Percentiles rank a stretch among this genome's conserved stretches.
Evolutionary conservation across 2,113 vertebrate species (phyloP).

Genomic region (Natator depressus): DNA sequence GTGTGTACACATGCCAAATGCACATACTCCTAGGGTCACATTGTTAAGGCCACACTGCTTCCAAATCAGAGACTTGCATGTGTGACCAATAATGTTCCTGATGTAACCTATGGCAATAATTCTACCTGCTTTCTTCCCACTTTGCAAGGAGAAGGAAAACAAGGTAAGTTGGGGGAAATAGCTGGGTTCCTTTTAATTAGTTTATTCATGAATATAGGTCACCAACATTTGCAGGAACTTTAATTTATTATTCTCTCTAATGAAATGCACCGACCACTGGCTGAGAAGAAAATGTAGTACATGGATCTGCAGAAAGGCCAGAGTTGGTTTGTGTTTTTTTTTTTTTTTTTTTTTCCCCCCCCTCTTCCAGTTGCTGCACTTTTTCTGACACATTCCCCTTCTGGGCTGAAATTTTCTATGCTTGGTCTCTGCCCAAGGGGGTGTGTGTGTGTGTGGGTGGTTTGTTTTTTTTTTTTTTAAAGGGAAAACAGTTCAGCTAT

Average conservation of each 20-base stretch:
- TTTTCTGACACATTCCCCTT: background rate
- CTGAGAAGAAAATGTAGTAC: background rate
- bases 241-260: background rate
- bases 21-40: background rate
- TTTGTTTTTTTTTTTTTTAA: too few relatives aligned
- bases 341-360: too few relatives aligned
- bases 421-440: background rate
- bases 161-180: constrained; percentile 3
- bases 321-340: too few relatives aligned
- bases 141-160: background rate
- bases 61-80: background rate
- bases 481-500: background rate
- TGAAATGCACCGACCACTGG: background rate
- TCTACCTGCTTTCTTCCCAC: background rate
- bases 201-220: background rate
- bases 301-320: background rate
- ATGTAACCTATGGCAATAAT: fast-evolving
- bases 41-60: background rate
- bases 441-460: too few relatives aligned
- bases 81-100: fast-evolving
- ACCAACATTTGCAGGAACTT: background rate
- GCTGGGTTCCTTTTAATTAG: background rate
- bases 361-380: background rate
- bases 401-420: background rate
- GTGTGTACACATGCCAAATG: background rate